Percentiles rank a stretch among this genome's conserved stretches.
These are phyloP conservation scores for Drosophila burlai DNA, from an alignment of 1,140 invertebrate genomes.

Conservation along the genomic window DNA sequence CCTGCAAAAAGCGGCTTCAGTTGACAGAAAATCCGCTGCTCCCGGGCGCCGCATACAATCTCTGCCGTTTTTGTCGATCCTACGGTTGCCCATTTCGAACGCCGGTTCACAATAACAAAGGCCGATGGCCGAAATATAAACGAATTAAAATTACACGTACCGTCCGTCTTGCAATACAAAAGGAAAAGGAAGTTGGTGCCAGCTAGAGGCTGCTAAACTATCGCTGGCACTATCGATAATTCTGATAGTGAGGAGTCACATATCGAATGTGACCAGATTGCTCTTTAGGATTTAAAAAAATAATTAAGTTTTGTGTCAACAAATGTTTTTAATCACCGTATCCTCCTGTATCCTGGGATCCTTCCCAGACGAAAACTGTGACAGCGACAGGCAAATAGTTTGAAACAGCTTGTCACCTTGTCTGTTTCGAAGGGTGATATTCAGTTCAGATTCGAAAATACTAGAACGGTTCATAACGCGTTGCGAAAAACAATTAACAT, in stretches of 20 bases:
- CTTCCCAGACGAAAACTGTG: too few relatives aligned
- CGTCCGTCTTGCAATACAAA: slow-evolving; percentile 55
- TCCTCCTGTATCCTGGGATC: too few relatives aligned
- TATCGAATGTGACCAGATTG: not conserved
- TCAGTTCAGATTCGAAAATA: too few relatives aligned
- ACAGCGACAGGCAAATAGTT: too few relatives aligned
- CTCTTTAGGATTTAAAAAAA: not conserved
- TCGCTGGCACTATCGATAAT: not conserved
- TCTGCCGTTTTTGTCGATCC: not conserved
- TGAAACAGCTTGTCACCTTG: too few relatives aligned
- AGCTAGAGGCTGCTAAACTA: slow-evolving; percentile 1
- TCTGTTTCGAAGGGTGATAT: too few relatives aligned
- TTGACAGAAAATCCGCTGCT: not conserved
- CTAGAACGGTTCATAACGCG: too few relatives aligned
- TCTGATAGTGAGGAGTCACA: not conserved
- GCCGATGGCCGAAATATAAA: slow-evolving; percentile 27
- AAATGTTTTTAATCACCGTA: too few relatives aligned
- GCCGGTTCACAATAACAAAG: slow-evolving; percentile 17
- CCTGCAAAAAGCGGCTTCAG: slow-evolving; percentile 6
- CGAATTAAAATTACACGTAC: slow-evolving; percentile 47
- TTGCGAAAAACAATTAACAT: too few relatives aligned
- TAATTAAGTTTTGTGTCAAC: too few relatives aligned
- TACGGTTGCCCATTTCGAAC: not conserved
- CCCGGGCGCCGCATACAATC: slow-evolving; percentile 8
- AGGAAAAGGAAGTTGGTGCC: slow-evolving; percentile 45